A percentile compares a stretch with the other conserved stretches of the same genome.
phyloP scores from a whole-genome alignment of 1,140 invertebrate genomes.

The Glossosoma conforme region DNA sequence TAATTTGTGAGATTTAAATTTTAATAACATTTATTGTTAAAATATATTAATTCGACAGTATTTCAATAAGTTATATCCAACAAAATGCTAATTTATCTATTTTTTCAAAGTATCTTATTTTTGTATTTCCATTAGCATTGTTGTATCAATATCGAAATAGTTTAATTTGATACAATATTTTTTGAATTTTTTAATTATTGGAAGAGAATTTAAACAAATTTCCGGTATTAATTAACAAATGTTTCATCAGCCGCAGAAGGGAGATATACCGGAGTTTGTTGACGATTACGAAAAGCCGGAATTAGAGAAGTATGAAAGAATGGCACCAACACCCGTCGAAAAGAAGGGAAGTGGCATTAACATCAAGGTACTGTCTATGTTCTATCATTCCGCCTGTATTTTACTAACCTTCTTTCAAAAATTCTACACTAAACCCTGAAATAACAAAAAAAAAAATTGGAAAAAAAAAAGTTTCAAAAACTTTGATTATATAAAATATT shows the following conservation, averaged over 20 bases:
- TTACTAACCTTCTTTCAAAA: too few species aligned
- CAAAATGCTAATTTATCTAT: too few species aligned
- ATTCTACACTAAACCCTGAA: too few species aligned
- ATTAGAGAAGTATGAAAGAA: constrained; percentile 59
- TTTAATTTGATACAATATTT: too few species aligned
- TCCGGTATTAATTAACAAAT: background rate
- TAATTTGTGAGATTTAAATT: background rate
- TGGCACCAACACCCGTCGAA: constrained; percentile 41
- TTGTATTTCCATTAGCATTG: too few species aligned
- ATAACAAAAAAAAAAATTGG: too few species aligned
- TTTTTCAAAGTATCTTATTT: too few species aligned
- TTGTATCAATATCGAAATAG: too few species aligned
- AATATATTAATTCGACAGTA: background rate
- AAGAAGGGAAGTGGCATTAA: constrained; percentile 17
- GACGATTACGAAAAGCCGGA: constrained; percentile 56
- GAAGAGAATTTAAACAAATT: background rate
- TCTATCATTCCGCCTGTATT: background rate
- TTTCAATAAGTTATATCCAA: too few species aligned
- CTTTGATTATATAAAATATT: too few species aligned
- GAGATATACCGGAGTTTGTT: constrained; percentile 2
- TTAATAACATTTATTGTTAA: background rate
- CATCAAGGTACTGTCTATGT: constrained; percentile 12
- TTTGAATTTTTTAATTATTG: background rate
- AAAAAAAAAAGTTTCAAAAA: too few species aligned
- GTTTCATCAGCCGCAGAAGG: constrained; percentile 2